Conservation (phyloP, 1,140 invertebrate species). For the Ptiloglossa arizonensis region DNA sequence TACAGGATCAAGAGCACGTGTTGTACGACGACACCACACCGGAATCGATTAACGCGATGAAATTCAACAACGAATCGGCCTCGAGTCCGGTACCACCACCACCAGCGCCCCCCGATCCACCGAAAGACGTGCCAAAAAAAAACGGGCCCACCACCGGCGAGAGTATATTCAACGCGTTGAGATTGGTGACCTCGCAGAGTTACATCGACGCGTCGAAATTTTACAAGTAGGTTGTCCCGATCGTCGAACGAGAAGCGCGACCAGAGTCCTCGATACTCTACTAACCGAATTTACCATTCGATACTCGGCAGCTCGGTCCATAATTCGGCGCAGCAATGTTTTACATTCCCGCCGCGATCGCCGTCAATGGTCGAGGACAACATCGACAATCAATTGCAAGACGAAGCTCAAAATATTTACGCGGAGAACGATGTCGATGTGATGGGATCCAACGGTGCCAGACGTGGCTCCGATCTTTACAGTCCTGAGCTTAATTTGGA, state of each 20-base stretch:
- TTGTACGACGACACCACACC: conserved; percentile 52
- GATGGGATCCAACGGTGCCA: conserved; percentile 62
- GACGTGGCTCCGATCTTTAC: conserved; percentile 75
- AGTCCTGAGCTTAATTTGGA: conserved; percentile 79
- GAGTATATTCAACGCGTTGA: conserved; percentile 77
- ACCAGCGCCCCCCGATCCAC: conserved; percentile 74
- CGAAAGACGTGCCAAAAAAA: conserved; percentile 64
- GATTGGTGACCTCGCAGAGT: conserved; percentile 76
- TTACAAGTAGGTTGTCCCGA: conserved; percentile 72
- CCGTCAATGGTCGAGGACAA: conserved; percentile 52
- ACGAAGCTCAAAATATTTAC: conserved; percentile 68
- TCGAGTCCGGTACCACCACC: conserved; percentile 74
- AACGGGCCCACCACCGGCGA: conserved; percentile 76
- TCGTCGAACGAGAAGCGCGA: too few relatives aligned
- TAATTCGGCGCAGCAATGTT: too few relatives aligned
- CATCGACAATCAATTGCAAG: conserved; percentile 56
- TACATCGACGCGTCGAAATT: conserved; percentile 80
- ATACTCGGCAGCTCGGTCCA: too few relatives aligned
- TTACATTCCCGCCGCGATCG: conserved; percentile 65
- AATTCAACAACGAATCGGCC: conserved; percentile 52
- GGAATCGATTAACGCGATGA: conserved; percentile 47
- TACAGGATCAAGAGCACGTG: conserved; percentile 58
- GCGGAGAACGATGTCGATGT: conserved; percentile 66
- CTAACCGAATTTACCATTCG: too few relatives aligned
- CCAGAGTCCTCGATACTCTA: too few relatives aligned